Evolutionary conservation across 1,140 invertebrate species (phyloP).

Genomic region (Halesus radiatus): DNA sequence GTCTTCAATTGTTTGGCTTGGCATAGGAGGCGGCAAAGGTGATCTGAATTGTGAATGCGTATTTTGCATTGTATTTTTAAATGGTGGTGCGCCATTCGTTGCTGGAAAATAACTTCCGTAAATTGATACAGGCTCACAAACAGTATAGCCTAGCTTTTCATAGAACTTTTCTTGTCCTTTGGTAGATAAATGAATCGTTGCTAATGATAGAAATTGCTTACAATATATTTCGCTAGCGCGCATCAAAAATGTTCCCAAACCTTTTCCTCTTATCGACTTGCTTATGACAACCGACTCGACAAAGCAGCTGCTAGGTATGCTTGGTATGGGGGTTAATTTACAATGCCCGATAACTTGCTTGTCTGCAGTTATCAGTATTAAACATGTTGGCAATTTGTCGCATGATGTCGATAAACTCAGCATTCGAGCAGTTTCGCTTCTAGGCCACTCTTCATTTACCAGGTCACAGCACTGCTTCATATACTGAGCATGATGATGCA

Average conservation of each 20-base stretch:
- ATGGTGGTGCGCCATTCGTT: background rate
- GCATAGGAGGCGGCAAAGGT: constrained; percentile 46
- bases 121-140: constrained; percentile 79
- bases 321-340: constrained; percentile 79
- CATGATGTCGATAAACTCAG: constrained; percentile 78
- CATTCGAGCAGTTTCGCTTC: constrained; percentile 81
- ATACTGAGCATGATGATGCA: constrained; percentile 79
- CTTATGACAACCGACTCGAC: constrained; percentile 85
- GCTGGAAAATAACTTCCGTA: constrained; percentile 66
- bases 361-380: constrained; percentile 75
- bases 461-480: constrained; percentile 78
- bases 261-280: constrained; percentile 77
- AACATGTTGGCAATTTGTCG: constrained; percentile 79
- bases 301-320: constrained; percentile 77
- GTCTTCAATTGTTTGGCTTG: constrained; percentile 30
- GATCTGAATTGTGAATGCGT: constrained; percentile 38
- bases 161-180: constrained; percentile 85
- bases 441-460: constrained; percentile 85
- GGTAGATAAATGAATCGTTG: constrained; percentile 80
- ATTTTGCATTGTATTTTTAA: constrained; percentile 29
- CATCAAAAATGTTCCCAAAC: constrained; percentile 80
- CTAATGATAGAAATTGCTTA: constrained; percentile 71
- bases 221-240: constrained; percentile 79
- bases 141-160: constrained; percentile 78
- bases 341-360: constrained; percentile 79